Evolutionary conservation across 2,113 vertebrate species (phyloP).

Genomic region (Callipepla squamata): DNA sequence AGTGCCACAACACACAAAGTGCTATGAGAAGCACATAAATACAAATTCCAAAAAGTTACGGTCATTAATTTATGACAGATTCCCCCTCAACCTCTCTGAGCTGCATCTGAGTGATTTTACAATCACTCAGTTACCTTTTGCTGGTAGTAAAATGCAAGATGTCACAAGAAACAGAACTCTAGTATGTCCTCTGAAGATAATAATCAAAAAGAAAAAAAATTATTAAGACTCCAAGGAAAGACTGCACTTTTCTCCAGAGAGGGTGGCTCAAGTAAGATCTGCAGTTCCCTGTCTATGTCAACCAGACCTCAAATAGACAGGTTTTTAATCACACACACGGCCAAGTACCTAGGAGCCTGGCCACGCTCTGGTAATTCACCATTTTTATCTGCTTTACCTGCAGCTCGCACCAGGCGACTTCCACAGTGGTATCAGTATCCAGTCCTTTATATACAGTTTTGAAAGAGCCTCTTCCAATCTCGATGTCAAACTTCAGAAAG

Average conservation of each 20-base stretch:
- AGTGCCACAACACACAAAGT: background rate
- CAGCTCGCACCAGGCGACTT: constrained; percentile 98
- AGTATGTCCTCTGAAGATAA: background rate
- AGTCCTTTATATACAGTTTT: constrained; percentile 98
- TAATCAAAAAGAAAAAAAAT: background rate
- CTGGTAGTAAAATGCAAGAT: background rate
- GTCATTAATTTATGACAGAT: background rate
- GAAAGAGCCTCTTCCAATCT: constrained; percentile 96
- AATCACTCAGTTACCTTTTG: background rate
- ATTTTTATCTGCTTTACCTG: constrained; percentile 82
- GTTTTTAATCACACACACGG: background rate
- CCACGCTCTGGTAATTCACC: background rate
- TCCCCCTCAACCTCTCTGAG: background rate
- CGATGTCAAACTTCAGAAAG: constrained; percentile 98
- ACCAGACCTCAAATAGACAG: background rate
- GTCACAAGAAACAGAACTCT: accelerated
- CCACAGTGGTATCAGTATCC: constrained; percentile 97
- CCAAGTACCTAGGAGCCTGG: constrained; percentile 20
- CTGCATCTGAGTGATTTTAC: background rate
- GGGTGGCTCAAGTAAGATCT: background rate
- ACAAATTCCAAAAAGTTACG: background rate
- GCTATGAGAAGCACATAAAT: background rate
- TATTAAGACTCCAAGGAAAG: background rate
- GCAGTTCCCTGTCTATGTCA: background rate
- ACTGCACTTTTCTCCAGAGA: background rate